Evolutionary conservation across 1,140 invertebrate genomes (phyloP), one percentile per base, ranked within the genome.

Genomic region (Diorhabda elongata): DNA sequence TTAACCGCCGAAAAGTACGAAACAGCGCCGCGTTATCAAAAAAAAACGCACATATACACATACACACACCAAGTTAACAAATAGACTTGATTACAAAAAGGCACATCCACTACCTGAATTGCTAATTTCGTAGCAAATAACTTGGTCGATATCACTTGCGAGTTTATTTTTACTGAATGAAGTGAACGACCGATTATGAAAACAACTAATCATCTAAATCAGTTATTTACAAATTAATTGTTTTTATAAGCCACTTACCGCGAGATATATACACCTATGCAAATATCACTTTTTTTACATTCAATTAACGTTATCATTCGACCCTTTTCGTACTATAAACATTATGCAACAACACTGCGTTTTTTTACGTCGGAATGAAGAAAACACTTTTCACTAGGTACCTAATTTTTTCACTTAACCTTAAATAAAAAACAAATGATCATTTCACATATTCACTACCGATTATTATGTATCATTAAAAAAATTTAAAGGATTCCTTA

Each of bases 171-270:
- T 77, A 77, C 61, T 71, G 66, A 7, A 60, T 52, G 70, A 74
- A 69, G 77, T 79, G 75, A 80, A 79, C 74, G 78, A 79, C 78
- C 78, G 78, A 79, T 78, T 76, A 76, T 66, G 71, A 63, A 9
- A 59, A 64, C 45, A 64, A 64, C 47, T 52, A 52, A 52, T 52
- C n/a, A 52, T 52, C 47, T 52, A 52, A 52, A 52, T 52, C 47
- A 52, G n/a, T 6, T 52, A 52, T 52, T 52, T 52, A 52, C 47
- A 52, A 52, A 52, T 8, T 26, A 26, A 8, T 52, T 52, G 47
- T 52, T 52, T 52, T 8, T n/a, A 52, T n/a, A n/a, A 6, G n/a
- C 6, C 2, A 52, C 47, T 52, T 52, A n/a, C 26, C 26, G 26
- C 26, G n/a, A 52, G 47, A 52, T 52, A 52, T n/a, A 2, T 52